Conservation (phyloP, 2,797 vertebrate genomes). For the Avahi laniger region DNA sequence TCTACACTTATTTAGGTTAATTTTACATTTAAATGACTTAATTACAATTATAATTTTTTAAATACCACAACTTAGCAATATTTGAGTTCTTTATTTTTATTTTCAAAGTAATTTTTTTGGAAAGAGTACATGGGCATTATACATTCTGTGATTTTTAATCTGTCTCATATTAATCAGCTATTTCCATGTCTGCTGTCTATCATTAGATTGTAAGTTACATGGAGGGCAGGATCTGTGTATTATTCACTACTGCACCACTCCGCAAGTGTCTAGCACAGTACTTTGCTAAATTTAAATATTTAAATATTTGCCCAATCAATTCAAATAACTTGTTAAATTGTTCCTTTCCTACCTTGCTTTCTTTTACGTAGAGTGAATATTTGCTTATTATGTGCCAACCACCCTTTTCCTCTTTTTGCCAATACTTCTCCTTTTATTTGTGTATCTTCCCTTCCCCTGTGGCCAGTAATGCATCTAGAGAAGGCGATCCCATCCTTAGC, state of each 20-base stretch:
- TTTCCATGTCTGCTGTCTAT: not conserved
- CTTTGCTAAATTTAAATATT: not conserved
- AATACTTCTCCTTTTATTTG: not conserved
- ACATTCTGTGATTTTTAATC: not conserved
- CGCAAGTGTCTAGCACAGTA: not conserved
- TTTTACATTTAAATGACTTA: not conserved
- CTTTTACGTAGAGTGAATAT: not conserved
- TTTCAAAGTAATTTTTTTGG: constrained; percentile 12
- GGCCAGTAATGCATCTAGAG: not conserved
- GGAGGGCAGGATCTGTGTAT: not conserved
- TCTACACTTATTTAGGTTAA: not conserved
- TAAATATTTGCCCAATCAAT: constrained; percentile 8
- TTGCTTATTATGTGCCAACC: not conserved
- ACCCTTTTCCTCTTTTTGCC: not conserved
- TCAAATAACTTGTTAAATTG: not conserved
- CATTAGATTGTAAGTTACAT: not conserved
- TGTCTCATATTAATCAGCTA: not conserved
- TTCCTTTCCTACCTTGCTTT: not conserved
- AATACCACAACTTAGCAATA: not conserved
- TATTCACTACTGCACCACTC: not conserved
- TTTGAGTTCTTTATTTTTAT: not conserved
- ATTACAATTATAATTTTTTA: not conserved
- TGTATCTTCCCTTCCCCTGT: not conserved
- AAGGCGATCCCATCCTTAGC: not conserved
- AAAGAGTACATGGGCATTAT: not conserved